Evolutionary conservation across 2,797 vertebrate species (phyloP), one percentile per base, ranked within the genome.

Genomic region (Thunnus albacares): DNA sequence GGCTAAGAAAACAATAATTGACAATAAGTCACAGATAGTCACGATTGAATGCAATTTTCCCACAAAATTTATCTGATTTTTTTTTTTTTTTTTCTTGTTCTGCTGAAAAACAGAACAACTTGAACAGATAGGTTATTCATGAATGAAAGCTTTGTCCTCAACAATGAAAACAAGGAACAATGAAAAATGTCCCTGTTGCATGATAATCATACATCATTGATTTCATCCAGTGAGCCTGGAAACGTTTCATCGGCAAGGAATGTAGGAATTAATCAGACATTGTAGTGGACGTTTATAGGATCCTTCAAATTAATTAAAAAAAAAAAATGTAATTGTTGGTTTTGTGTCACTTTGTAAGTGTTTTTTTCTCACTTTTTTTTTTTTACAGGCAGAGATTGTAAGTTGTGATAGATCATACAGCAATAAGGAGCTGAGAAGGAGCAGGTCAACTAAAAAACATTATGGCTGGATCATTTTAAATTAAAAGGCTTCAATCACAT

Each of bases 401-500:
- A 70, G 52, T 68, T 38, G 52, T 38, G 15, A 77, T 41, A 49
- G 51, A 69, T 67, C 62, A 76, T 66, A 66, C 68, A 52, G 65
- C 11, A 7, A 55, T n/a, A 71, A n/a, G 35, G 64, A 62, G 51
- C 17, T 12, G 9, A 60, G 18, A 67, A 51, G 45, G 22, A 22
- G 77, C 66, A 63, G 77, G 79, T 83, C 81, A 84, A 13, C 66
- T 49, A 43, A 76, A 76, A 67, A 75, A 62, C 57, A 47, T 74
- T 43, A 43, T 58, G 67, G 38, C 20, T 73, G 62, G 57, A 83
- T 74, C 26, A 84, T 83, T 84, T 58, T 49, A 17, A 49, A 18
- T 49, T 49, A 49, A 75, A 89, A 79, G 65, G 58, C 69, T 75
- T 78, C 66, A 83, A 70, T 77, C 75, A 71, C 83, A 72, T 77